Evolutionary conservation across 2,797 vertebrate genomes (phyloP).

Genomic region (Pipistrellus kuhlii): DNA sequence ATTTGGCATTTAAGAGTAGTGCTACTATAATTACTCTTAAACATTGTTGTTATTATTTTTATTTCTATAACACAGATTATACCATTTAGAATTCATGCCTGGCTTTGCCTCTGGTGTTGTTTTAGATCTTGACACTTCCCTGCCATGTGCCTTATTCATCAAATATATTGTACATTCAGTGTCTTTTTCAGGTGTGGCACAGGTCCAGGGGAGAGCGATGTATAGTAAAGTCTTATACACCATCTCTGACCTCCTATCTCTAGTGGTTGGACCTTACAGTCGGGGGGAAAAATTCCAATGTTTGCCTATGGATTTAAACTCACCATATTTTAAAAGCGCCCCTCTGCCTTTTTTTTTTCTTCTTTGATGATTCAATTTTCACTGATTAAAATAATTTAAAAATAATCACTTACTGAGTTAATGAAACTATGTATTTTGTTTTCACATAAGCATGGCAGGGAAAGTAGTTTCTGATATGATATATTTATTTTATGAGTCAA

Average conservation of each 20-base stretch:
- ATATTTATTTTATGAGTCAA: not conserved
- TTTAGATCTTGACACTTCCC: not conserved
- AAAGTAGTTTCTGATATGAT: not conserved
- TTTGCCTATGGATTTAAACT: not conserved
- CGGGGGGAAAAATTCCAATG: not conserved
- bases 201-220: not conserved
- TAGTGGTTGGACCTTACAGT: not conserved
- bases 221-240: not conserved
- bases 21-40: not conserved
- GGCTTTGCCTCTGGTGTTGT: not conserved
- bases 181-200: not conserved
- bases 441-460: not conserved
- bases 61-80: not conserved
- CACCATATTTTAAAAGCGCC: not conserved
- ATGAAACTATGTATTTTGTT: not conserved
- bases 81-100: not conserved
- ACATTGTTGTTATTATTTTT: not conserved
- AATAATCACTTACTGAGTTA: not conserved
- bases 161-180: not conserved
- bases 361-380: not conserved
- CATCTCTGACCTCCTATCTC: not conserved
- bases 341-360: not conserved
- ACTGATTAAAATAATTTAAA: constrained; percentile 6
- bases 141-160: not conserved
- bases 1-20: not conserved